Evolutionary conservation across 1,140 invertebrate species (phyloP).

Genomic region (Pteromalus puparum): DNA sequence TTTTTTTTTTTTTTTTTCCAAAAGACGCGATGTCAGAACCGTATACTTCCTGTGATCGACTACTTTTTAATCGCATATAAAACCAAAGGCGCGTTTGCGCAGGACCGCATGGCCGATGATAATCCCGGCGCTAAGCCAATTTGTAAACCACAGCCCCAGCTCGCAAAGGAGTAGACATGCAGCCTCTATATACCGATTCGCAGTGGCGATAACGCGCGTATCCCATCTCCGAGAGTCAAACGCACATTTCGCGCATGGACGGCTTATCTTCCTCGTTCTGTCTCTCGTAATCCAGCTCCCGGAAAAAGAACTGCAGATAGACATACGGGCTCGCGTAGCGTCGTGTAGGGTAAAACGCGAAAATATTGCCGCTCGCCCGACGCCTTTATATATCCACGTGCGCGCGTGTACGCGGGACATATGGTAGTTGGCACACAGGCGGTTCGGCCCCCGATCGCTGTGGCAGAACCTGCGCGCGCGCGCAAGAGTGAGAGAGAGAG

Average conservation of each 20-base stretch:
- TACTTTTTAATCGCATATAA: neutral
- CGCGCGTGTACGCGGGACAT: conserved; percentile 72
- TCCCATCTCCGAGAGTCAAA: conserved; percentile 42
- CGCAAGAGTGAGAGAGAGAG: too few species aligned
- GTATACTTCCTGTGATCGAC: too few species aligned
- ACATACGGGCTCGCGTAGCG: neutral
- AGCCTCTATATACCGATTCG: too few species aligned
- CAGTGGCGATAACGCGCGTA: neutral
- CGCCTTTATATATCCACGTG: conserved; percentile 30
- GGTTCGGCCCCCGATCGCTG: conserved; percentile 35
- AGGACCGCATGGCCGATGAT: neutral
- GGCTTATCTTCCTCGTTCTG: conserved; percentile 23
- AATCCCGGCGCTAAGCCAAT: neutral
- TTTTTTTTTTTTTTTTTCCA: too few species aligned
- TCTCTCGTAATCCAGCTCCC: neutral
- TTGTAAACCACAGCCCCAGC: too few species aligned
- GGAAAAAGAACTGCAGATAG: neutral
- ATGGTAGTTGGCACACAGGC: conserved; percentile 70
- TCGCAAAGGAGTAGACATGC: too few species aligned
- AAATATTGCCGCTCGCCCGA: conserved; percentile 16
- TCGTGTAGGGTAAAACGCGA: conserved; percentile 44
- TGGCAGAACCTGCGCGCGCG: neutral
- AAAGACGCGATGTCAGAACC: too few species aligned
- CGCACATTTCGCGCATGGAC: conserved; percentile 45
- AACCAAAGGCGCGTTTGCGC: neutral